Conservation (phyloP, 2,888 invertebrate species). For the Yponomeuta cagnagella region DNA sequence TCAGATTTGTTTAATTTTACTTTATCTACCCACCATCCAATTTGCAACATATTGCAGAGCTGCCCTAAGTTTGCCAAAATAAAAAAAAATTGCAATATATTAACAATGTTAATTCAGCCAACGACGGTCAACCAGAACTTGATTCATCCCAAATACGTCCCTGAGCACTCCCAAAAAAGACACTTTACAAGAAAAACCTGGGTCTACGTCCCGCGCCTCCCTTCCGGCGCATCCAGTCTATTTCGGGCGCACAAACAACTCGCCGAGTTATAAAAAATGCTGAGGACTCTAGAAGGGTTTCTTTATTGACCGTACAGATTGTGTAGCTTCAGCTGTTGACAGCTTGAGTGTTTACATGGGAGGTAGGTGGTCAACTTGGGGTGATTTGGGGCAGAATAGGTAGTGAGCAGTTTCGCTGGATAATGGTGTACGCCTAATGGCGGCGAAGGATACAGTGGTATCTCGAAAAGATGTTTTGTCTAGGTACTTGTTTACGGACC, state of each 20-base stretch:
- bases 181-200: conserved; percentile 13
- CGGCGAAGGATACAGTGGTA: too few species aligned
- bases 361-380: conserved; percentile 9
- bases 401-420: not conserved
- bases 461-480: too few species aligned
- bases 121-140: too few species aligned
- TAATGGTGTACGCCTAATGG: too few species aligned
- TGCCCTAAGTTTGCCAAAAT: too few species aligned
- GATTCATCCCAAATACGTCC: not conserved
- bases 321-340: conserved; percentile 31
- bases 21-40: too few species aligned
- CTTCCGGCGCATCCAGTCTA: conserved; percentile 48
- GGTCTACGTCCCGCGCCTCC: conserved; percentile 35
- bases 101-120: too few species aligned
- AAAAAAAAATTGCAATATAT: too few species aligned
- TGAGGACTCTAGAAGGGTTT: conserved; percentile 28
- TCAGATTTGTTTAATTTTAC: too few species aligned
- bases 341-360: conserved; percentile 18
- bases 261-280: conserved; percentile 28
- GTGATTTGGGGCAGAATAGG: conserved; percentile 1
- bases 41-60: too few species aligned
- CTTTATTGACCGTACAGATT: conserved; percentile 48
- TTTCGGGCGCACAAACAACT: conserved; percentile 28
- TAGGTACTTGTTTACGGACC: too few species aligned
- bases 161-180: conserved; percentile 5